Conservation (phyloP, 2,888 invertebrate genomes). For the Drosophila formosana region DNA sequence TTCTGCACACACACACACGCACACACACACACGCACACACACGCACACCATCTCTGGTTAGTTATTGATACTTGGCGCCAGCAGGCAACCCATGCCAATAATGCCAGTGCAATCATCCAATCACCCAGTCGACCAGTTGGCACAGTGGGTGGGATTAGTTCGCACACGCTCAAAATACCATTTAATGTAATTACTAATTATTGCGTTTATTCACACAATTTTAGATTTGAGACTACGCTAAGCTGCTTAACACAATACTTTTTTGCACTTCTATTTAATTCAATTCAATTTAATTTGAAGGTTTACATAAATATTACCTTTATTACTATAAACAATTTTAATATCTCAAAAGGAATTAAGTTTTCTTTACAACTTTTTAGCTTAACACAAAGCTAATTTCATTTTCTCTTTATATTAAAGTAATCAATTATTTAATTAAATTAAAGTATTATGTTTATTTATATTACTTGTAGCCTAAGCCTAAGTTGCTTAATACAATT, state of each 20-base stretch:
- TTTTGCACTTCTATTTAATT: background rate
- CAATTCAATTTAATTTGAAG: too few species aligned
- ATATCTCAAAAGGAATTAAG: too few species aligned
- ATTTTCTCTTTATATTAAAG: too few species aligned
- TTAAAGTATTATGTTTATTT: too few species aligned
- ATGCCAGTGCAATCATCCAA: constrained; percentile 31
- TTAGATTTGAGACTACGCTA: background rate
- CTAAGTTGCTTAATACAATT: background rate
- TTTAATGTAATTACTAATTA: background rate
- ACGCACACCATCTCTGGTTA: constrained; percentile 14
- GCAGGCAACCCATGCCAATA: constrained; percentile 32
- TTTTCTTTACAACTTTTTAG: too few species aligned
- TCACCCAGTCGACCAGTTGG: constrained; percentile 22
- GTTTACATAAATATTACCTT: too few species aligned
- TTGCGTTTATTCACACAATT: background rate
- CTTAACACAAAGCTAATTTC: too few species aligned
- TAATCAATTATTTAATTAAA: too few species aligned
- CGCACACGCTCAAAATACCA: background rate
- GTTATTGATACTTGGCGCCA: constrained; percentile 61
- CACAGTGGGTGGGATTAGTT: constrained; percentile 4
- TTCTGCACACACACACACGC: constrained; percentile 21
- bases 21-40: constrained; percentile 21
- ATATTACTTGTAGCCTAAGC: too few species aligned
- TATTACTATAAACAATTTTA: too few species aligned
- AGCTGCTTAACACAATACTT: background rate